Evolutionary conservation across 2,797 vertebrate species (phyloP), one percentile per base, ranked within the genome.

Genomic region (Phoeniculus purpureus): DNA sequence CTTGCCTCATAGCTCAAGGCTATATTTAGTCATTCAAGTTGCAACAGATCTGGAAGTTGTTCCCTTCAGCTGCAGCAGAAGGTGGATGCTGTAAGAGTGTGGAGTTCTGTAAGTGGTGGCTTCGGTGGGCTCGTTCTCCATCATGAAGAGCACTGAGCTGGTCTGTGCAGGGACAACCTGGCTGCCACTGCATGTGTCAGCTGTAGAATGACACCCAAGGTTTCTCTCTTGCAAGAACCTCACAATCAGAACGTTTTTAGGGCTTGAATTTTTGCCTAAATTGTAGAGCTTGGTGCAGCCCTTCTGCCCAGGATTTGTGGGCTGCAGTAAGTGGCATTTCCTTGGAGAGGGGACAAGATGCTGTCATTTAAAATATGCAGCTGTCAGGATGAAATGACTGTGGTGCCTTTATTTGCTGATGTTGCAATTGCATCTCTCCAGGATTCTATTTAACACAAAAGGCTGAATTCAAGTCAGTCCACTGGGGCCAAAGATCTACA

Each of bases 1-100:
- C 83, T 66, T 94, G 92, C 94, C 90, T 89, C 81, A 10, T 92
- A 94, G 95, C 94, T 94, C 81, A 78, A 31, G 95, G 95, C 92
- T 93, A 81, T 90, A 90, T 89, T 95, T 87, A 84, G 92, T 55
- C 71, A 61, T 85, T 94, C 68, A 77, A 93, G 84, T 92, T 90
- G 86, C 88, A 93, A 34, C 95, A 92, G 85, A 91, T 92, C 80
- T 86, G 87, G 77, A 82, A 93, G 86, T 90, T 15, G 52, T 92
- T 94, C 83, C 90, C 86, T 87, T 84, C 32, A 77, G 81, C 87
- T 70, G 88, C 91, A 68, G 92, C 80, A 23, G 59, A 15, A 52
- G 58, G 73, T 25, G 54, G 25, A 32, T 12, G 91, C 89, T 15
- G 40, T n/a, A 68, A 17, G 37, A 27, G 45, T 3, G 25, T 1